phyloP scores from a whole-genome alignment of 2,888 invertebrate species.

The Branchellion lobata region DNA sequence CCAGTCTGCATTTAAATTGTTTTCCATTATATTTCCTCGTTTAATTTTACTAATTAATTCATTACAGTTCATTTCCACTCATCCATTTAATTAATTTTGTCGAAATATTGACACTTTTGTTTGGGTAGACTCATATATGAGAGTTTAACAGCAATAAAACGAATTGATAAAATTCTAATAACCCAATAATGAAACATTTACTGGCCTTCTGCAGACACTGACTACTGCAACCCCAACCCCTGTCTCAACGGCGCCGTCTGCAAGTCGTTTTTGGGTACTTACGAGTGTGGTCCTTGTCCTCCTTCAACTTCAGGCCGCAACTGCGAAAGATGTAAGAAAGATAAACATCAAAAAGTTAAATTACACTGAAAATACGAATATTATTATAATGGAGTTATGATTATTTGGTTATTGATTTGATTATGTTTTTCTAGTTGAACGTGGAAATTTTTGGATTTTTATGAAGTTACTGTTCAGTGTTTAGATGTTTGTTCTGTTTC shows the following conservation, averaged over 20 bases:
- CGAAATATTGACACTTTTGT: too few species aligned
- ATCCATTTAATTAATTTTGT: too few species aligned
- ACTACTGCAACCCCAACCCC: conserved; percentile 46
- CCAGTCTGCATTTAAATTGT: not conserved
- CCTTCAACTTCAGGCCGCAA: conserved; percentile 46
- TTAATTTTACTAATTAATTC: not conserved
- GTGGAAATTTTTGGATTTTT: not conserved
- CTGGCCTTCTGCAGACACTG: conserved; percentile 32
- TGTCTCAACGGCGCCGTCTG: conserved; percentile 50
- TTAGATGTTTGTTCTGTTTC: too few species aligned
- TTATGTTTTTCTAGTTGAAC: not conserved
- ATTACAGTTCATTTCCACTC: too few species aligned
- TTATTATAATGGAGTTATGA: too few species aligned
- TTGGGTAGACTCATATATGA: too few species aligned
- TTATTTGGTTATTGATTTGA: not conserved
- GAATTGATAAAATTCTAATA: too few species aligned
- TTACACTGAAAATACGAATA: too few species aligned
- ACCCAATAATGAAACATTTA: too few species aligned
- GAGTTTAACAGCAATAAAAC: too few species aligned
- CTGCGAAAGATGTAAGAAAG: conserved; percentile 50
- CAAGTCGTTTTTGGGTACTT: conserved; percentile 47
- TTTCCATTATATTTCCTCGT: not conserved
- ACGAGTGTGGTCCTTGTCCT: conserved; percentile 51
- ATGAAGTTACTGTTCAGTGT: too few species aligned
- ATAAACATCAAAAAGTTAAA: too few species aligned